Conservation (phyloP, 2,797 vertebrate species). For the Gastrophryne carolinensis region DNA sequence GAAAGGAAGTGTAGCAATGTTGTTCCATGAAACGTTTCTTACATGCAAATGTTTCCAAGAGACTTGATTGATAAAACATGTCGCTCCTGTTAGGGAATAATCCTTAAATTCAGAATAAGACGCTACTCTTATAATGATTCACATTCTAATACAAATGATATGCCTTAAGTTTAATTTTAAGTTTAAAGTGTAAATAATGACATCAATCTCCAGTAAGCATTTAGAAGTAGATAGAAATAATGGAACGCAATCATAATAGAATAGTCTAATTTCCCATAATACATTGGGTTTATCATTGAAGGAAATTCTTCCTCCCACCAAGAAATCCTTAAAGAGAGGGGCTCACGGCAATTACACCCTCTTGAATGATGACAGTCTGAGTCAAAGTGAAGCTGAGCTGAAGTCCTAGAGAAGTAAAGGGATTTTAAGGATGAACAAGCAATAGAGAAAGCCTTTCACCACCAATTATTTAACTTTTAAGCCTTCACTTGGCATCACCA, state of each 20-base stretch:
- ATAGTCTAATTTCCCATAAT: neutral
- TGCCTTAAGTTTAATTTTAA: too few relatives aligned
- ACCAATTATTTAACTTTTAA: slow-evolving; percentile 7
- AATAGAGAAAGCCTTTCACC: neutral
- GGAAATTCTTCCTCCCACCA: neutral
- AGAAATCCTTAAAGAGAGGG: neutral
- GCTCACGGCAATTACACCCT: neutral
- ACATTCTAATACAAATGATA: too few relatives aligned
- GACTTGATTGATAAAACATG: too few relatives aligned
- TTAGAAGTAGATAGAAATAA: too few relatives aligned
- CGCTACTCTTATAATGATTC: too few relatives aligned
- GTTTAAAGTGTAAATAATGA: too few relatives aligned
- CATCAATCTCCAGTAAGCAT: too few relatives aligned
- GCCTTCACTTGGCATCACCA: neutral
- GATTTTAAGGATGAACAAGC: slow-evolving; percentile 1
- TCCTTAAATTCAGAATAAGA: too few relatives aligned
- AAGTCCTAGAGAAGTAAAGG: neutral
- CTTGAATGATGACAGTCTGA: slow-evolving; percentile 1
- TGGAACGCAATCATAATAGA: neutral
- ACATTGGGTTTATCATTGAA: neutral
- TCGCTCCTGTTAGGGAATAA: too few relatives aligned
- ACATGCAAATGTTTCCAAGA: too few relatives aligned
- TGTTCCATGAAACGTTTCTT: too few relatives aligned
- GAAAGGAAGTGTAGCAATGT: too few relatives aligned
- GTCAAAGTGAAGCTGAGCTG: neutral